Evolutionary conservation across 2,888 invertebrate genomes (phyloP), one percentile per base, ranked within the genome.

Genomic region (Yponomeuta malinellus): DNA sequence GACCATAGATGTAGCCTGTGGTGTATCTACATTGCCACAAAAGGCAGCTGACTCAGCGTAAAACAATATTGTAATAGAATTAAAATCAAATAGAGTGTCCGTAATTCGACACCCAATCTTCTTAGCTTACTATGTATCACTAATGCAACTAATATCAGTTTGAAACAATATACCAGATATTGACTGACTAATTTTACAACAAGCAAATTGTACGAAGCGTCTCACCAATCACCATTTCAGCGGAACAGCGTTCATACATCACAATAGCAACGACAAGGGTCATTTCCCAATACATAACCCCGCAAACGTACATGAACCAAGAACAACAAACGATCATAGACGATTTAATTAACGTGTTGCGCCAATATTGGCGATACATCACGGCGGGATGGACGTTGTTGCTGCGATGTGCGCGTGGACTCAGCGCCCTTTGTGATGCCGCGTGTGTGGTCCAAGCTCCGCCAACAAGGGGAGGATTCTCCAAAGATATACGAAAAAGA

Each of bases 391-490:
- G 70, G 48, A 69, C 67, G 69, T 15, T 68, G 70, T 70, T 63
- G 68, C 64, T 29, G 64, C 69, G 48, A 43, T 69, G 59, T 64
- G 63, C 63, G 63, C 43, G 37, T 31, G 37, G 66, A 48, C 10
- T 69, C 65, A 12, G 15, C 15, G 52, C 12, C 33, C 70, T 72
- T 72, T 72, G 72, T 66, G 48, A 43, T 72, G 69, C 72, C 71
- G 72, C 63, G n/a, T 59, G 52, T 59, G 52, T 59, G 52, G 52
- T 15, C 52, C 52, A 59, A 59, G 52, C 52, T 12, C 10, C 12
- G 52, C 2, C 10, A 10, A 15, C 8, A 8, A 43, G 9, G 43
- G 43, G 43, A 33, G 2, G 33, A 33, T 33, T 23, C 23, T 23
- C 23, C 23, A 37, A 37, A 1, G 4, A 4, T 37, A 37, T 5